A percentile compares a stretch with the other conserved stretches of the same genome.
Conservation (phyloP, 2,888 invertebrate species). For the Melieria crassipennis region DNA sequence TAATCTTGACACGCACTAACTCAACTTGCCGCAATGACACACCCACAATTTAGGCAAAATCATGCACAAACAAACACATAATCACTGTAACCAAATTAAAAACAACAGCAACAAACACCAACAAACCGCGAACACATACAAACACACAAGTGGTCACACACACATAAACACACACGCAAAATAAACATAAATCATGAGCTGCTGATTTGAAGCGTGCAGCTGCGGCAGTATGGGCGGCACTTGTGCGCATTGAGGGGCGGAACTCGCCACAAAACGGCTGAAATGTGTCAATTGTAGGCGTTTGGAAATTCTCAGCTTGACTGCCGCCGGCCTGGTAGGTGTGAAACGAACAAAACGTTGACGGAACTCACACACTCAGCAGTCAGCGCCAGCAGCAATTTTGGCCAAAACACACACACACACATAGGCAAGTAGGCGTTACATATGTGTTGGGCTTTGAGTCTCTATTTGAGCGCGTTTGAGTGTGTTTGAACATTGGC, state of each 20-base stretch:
- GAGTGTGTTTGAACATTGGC: not conserved
- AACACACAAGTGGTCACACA: not conserved
- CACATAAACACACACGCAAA: not conserved
- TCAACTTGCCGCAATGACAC: not conserved
- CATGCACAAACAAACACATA: not conserved
- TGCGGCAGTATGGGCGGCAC: not conserved
- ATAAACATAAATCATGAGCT: not conserved
- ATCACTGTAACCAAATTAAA: not conserved
- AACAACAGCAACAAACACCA: slow-evolving; percentile 1
- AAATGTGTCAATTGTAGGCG: slow-evolving; percentile 1
- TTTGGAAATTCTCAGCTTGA: not conserved
- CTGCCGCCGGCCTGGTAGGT: not conserved
- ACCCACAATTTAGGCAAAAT: not conserved
- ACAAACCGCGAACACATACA: not conserved
- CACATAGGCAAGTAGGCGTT: too few relatives aligned
- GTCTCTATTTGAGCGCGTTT: not conserved
- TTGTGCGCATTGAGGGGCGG: too few relatives aligned
- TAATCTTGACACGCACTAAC: not conserved
- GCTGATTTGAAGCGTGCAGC: not conserved
- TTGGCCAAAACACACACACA: too few relatives aligned
- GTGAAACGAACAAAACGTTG: not conserved
- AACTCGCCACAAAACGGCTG: too few relatives aligned
- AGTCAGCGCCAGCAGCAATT: too few relatives aligned
- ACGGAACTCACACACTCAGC: not conserved
- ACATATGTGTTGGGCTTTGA: not conserved